Base-by-base conservation (phyloP, 92 coral and sea anemone species). In the Palythoa grandis region DNA sequence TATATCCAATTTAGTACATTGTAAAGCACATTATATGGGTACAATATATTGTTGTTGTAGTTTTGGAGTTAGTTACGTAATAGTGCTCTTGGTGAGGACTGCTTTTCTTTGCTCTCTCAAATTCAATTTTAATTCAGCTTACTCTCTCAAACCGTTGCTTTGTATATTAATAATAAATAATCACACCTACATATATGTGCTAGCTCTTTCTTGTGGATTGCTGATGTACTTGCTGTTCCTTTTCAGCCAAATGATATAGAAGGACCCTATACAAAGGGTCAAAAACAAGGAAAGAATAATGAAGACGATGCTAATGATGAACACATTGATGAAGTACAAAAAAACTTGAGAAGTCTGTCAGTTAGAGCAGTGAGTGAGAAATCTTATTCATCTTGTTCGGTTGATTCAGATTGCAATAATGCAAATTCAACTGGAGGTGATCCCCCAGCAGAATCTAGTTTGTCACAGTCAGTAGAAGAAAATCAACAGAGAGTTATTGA, bases 291-390 rank as follows among this genome's bases (percentile, higher is more conserved):
- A 25, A 61, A 39, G 72, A 57, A 20, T 13, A n/a, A 43, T 12
- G 17, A 43, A 4, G 72, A 12, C 1, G 40, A 37, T 60, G 7
- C 16, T 10, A 61, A 43, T 38, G 39, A 38, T 3, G 19, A 19
- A 17, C 38, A 17, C 66, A 39, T 78, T 22, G 24, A 37, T 17
- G 72, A 78, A 15, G 37, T 61, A 20, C 72, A 57, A 78, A 71
- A 39, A 14, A 78, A 38, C 15, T 15, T 78, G 56, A 16, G 54
- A 60, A n/a, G 38, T 57, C 20, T 78, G 83, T 78, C 83, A 8
- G 11, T 78, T 43, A 22, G 1, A 19, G 69, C 29, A 17, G 53
- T 37, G 38, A 39, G 60, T 40, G 68, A 77, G 56, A 2, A 40
- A 11, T 15, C 40, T 38, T 56, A 10, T 8, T 11, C 82, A 24